Evolutionary conservation across 1,140 invertebrate species (phyloP).

Genomic region (Papilio xuthus): DNA sequence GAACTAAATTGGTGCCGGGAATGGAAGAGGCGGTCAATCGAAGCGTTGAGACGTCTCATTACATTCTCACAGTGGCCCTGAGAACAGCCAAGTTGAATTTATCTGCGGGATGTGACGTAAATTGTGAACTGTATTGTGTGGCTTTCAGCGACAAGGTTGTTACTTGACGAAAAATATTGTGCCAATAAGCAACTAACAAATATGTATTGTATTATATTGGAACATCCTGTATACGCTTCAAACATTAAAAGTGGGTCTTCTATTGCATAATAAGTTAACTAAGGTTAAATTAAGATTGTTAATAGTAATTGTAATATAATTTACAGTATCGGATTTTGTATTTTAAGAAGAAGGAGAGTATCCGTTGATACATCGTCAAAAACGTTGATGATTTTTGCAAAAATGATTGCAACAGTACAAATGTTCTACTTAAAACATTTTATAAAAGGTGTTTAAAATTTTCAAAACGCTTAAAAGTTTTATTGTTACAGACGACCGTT

Average conservation of each 20-base stretch:
- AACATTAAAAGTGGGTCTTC: neutral
- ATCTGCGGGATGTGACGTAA: constrained; percentile 42
- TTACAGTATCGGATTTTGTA: no score
- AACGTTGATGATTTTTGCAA: no score
- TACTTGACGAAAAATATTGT: constrained; percentile 31
- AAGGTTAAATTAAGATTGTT: no score
- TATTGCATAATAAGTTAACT: no score
- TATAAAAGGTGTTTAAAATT: neutral
- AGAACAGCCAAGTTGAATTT: constrained; percentile 47
- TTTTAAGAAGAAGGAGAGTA: no score
- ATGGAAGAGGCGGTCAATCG: constrained; percentile 74
- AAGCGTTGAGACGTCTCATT: constrained; percentile 74
- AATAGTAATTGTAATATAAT: no score
- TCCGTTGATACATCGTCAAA: no score
- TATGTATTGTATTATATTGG: constrained; percentile 2
- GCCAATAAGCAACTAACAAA: constrained; percentile 2
- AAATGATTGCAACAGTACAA: neutral
- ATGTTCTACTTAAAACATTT: neutral
- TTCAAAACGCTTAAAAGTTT: neutral
- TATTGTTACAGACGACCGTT: constrained; percentile 30
- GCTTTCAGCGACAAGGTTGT: constrained; percentile 29
- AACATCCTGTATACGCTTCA: neutral
- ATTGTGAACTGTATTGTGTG: constrained; percentile 31
- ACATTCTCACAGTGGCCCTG: constrained; percentile 51
- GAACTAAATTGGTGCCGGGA: constrained; percentile 66